phyloP scores from a whole-genome alignment of 2,113 vertebrate species.

The Muscicapa adusta region DNA sequence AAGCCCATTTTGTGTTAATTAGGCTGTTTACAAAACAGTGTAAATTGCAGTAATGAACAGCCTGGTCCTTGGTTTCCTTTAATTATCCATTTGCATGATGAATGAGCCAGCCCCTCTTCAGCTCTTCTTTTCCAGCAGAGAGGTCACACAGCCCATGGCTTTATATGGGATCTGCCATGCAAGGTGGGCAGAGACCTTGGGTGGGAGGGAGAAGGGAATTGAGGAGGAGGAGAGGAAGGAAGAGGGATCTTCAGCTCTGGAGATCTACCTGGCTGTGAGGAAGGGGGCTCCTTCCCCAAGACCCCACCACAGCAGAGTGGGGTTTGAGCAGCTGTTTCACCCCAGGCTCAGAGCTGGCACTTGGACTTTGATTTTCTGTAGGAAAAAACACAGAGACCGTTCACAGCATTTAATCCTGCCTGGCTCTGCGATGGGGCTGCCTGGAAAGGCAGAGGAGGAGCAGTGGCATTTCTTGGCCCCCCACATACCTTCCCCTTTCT shows the following conservation, averaged over 20 bases:
- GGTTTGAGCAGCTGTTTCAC: not conserved
- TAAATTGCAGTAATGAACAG: slow-evolving; percentile 23
- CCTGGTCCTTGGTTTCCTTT: not conserved
- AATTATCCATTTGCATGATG: slow-evolving; percentile 27
- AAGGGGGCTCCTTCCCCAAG: not conserved
- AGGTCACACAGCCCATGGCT: not conserved
- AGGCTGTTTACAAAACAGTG: slow-evolving; percentile 60
- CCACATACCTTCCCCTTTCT: slow-evolving; percentile 45
- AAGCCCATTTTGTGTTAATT: slow-evolving; percentile 43
- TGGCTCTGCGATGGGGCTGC: not conserved
- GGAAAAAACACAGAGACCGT: not conserved
- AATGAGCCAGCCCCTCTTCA: not conserved
- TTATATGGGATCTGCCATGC: not conserved
- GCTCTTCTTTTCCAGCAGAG: not conserved
- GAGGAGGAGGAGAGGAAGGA: not conserved
- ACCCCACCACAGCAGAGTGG: not conserved
- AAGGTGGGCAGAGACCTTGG: not conserved
- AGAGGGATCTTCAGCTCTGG: not conserved
- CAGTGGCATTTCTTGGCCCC: not conserved
- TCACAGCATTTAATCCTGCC: not conserved
- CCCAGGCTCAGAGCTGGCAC: not conserved
- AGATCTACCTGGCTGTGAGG: rapidly evolving
- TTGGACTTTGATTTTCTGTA: not conserved
- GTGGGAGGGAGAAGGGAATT: not conserved
- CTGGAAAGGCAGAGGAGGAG: slow-evolving; percentile 15